Evolutionary conservation across 2,797 vertebrate species (phyloP).

Genomic region (Tauraco hartlaubi): DNA sequence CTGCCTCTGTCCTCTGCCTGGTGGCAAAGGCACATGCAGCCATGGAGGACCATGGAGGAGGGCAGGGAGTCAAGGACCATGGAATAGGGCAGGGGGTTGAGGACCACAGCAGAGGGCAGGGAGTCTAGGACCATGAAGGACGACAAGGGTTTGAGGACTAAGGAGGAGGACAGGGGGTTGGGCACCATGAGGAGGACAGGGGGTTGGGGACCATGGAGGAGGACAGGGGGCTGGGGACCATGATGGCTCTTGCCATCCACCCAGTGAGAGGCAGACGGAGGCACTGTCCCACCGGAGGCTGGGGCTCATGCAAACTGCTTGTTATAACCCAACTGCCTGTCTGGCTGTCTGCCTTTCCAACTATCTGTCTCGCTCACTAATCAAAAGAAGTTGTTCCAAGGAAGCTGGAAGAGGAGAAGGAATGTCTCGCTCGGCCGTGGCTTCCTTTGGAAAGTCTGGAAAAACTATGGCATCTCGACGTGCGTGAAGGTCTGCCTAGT

Average conservation of each 20-base stretch:
- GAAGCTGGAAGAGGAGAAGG: constrained; percentile 56
- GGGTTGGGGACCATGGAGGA: not conserved
- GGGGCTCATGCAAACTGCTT: not conserved
- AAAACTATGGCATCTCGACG: not conserved
- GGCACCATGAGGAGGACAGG: not conserved
- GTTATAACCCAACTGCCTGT: not conserved
- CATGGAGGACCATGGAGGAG: not conserved
- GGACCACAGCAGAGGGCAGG: not conserved
- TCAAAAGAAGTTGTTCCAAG: constrained; percentile 49
- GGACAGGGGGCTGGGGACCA: not conserved
- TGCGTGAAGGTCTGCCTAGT: not conserved
- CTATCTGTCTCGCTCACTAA: not conserved
- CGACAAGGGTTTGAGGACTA: not conserved
- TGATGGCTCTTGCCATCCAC: rapidly evolving
- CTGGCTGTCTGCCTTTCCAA: not conserved
- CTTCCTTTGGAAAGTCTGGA: constrained; percentile 60
- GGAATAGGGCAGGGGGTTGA: not conserved
- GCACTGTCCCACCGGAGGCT: rapidly evolving
- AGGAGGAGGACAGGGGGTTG: not conserved
- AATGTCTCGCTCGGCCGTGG: constrained; percentile 39
- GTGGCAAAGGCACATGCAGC: not conserved
- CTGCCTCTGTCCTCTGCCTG: not conserved
- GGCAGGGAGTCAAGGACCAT: not conserved
- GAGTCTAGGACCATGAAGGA: not conserved
- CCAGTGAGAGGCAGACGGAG: rapidly evolving